Conservation (phyloP, 2,113 vertebrate species). For the Phalacrocorax carbo region DNA sequence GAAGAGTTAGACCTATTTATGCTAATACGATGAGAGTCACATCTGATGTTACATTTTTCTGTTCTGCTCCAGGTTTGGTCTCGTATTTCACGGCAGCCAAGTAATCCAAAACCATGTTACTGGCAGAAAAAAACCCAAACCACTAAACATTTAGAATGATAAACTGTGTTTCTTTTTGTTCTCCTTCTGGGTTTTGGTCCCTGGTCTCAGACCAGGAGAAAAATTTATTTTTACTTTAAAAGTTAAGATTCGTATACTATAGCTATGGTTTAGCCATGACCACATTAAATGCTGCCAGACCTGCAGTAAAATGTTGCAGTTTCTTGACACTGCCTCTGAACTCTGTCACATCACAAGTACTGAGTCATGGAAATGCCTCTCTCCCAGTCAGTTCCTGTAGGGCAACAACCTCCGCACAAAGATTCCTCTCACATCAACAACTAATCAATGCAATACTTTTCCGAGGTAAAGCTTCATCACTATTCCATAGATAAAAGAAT, state of each 20-base stretch:
- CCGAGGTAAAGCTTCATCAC: not conserved
- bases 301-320: not conserved
- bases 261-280: not conserved
- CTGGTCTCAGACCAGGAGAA: not conserved
- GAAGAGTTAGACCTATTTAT: not conserved
- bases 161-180: not conserved
- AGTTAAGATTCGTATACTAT: not conserved
- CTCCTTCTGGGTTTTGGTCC: not conserved
- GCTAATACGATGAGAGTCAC: not conserved
- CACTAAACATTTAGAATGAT: not conserved
- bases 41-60: not conserved
- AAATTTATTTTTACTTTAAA: not conserved
- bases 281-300: not conserved
- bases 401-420: not conserved
- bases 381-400: not conserved
- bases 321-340: not conserved
- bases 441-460: not conserved
- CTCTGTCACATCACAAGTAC: not conserved
- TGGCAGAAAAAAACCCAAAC: not conserved
- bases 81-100: not conserved
- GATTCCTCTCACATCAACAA: not conserved
- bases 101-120: not conserved
- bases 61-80: not conserved
- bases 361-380: not conserved
- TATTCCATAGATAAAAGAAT: not conserved